Conservation (phyloP, 1,140 invertebrate genomes). For the Halesus radiatus region DNA sequence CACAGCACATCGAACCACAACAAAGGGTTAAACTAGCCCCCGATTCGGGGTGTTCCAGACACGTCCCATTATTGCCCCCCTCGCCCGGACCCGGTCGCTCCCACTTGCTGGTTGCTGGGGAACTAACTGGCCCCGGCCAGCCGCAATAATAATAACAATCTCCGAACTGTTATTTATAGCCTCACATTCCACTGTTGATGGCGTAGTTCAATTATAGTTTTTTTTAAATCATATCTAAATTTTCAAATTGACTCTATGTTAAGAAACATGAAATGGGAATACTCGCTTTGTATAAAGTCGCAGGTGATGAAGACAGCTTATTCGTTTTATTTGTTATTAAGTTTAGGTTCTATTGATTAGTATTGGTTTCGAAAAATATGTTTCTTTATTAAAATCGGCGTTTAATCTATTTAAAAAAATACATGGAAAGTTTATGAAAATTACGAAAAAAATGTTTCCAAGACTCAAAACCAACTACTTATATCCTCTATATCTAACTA, state of each 20-base stretch:
- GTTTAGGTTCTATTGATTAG: too few species aligned
- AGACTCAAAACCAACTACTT: too few species aligned
- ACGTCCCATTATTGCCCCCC: conserved; percentile 10
- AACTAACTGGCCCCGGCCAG: neutral
- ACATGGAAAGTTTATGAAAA: too few species aligned
- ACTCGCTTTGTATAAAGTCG: neutral
- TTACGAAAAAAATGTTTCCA: too few species aligned
- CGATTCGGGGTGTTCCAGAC: conserved; percentile 22
- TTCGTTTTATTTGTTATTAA: too few species aligned
- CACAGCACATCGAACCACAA: neutral
- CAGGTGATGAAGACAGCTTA: neutral
- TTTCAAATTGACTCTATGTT: conserved; percentile 2
- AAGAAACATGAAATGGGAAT: neutral
- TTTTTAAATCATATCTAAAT: conserved; percentile 9
- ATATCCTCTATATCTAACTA: too few species aligned
- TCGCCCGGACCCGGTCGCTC: neutral
- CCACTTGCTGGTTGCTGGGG: neutral
- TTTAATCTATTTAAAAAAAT: too few species aligned
- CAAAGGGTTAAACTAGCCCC: conserved; percentile 2
- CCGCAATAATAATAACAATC: conserved; percentile 47
- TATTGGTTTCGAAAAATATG: too few species aligned
- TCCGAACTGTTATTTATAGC: conserved; percentile 52
- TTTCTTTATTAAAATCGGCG: too few species aligned
- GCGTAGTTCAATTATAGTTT: conserved; percentile 30
- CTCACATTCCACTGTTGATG: conserved; percentile 48